Evolutionary conservation across 2,113 vertebrate species (phyloP), one percentile per base, ranked within the genome.

Genomic region (Strix uralensis): DNA sequence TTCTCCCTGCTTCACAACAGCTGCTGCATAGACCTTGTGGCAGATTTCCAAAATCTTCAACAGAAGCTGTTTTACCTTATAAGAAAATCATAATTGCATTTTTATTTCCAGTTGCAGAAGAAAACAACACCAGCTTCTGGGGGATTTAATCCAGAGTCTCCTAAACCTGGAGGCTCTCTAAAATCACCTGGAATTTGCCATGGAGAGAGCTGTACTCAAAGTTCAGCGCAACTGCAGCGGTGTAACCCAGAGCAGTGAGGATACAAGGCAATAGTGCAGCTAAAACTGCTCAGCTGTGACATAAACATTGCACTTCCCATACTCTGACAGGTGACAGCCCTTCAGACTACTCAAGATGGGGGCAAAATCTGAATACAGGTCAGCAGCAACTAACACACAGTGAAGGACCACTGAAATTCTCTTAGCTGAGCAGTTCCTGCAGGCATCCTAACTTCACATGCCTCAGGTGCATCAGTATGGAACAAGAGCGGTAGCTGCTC

Each of bases 11-110:
- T 55, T 90, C 79, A 73, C 42, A 93, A 57, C 88, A 96, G 83
- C 92, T 96, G 96, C 77, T 94, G 77, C 15, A 6, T 32, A 72
- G n/a, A 36, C 66, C 62, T 94, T 59, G 62, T 89, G 91, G 88
- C 86, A 40, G 17, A 78, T 54, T 94, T 94, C 88, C 70, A 94
- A 63, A 79, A 79, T 72, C 70, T 79, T 87, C 81, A 69, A n/a
- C 36, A 77, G 65, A 81, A 88, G 47, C 32, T 75, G n/a, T 19
- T 95, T 86, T 72, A 40, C 52, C 40, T 40, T 74, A 29, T 23
- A 38, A 86, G 57, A 84, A 95, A 92, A 88, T 38, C 55, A 52
- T 15, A 40, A 65, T 93, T 93, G 59, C 34, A 69, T 78, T 91
- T 12, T 46, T 62, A 40, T 70, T 86, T 75, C 25, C 62, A 79